A percentile compares a stretch with the other conserved stretches of the same genome.
These are phyloP conservation scores for Actenoides hombroni DNA, from an alignment of 2,113 vertebrate genomes.

Conservation along the genomic window DNA sequence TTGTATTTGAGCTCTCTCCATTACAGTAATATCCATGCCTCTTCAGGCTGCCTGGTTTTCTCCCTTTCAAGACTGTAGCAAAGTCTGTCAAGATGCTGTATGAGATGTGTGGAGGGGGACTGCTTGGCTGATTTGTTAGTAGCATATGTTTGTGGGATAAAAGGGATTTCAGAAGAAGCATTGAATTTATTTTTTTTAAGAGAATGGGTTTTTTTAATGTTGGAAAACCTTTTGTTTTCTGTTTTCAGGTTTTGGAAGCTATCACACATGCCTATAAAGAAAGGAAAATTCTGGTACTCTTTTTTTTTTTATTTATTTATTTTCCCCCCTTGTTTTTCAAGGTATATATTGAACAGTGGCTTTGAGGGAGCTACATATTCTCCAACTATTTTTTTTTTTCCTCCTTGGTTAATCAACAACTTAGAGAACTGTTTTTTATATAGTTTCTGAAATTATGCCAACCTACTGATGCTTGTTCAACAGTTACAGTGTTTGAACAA, in stretches of 20 bases:
- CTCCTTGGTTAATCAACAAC: neutral
- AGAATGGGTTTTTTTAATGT: neutral
- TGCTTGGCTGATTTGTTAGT: neutral
- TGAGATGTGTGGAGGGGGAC: neutral
- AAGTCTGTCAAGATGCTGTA: neutral
- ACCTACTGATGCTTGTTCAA: neutral
- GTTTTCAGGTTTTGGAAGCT: neutral
- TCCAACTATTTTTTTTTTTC: neutral
- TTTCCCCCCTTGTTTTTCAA: neutral
- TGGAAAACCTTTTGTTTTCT: neutral
- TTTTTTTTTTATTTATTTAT: no score
- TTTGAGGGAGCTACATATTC: neutral
- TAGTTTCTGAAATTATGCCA: neutral
- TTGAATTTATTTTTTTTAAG: neutral
- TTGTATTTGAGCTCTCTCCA: neutral
- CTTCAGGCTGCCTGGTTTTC: neutral
- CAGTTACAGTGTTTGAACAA: slow-evolving; percentile 18
- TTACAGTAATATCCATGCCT: neutral
- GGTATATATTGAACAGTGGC: neutral
- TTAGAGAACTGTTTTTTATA: neutral
- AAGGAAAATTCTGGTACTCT: neutral
- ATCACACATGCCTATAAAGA: rapidly evolving
- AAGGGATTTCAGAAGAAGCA: neutral
- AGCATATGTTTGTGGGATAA: neutral
- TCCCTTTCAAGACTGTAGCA: neutral